Base-by-base conservation (phyloP, 2,113 vertebrate species). In the Dasypus novemcinctus region DNA sequence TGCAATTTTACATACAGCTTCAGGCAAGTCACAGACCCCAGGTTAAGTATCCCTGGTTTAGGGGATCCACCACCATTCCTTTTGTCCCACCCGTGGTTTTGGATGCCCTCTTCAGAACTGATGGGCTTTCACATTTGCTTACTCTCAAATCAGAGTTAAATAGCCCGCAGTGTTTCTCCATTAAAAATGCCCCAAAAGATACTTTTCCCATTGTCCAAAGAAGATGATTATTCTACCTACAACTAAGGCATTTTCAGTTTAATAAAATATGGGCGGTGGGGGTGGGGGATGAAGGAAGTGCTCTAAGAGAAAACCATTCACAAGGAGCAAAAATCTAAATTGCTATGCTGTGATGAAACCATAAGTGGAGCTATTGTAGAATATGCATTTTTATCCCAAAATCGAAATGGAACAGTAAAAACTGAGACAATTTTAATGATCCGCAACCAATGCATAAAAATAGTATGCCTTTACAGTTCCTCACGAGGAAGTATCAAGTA, bases 301-400 rank as follows among this genome's bases (percentile, higher is more conserved):
- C 59, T 61, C 0, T 54, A 71, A 74, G 82, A 92, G 84, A 96
- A 97, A 95, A 97, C 82, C 3, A 2, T 97, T 93, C 72, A 78
- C 29, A 87, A 90, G 93, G 75, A 97, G 46, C 78, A 87, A 38
- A 95, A 79, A 92, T 46, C 61, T 38, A 94, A 97, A 90, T 95
- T 90, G 85, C 57, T 54, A 4, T 95, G 88, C 82, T 61, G 23
- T 3, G 91, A 80, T 84, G 93, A 79, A 96, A 84, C 93, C 25
- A 0, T 41, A 93, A 90, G 0, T 59, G 92, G 78, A 96, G 84
- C n/a, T 87, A 33, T 90, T 95, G 54, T 94, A 74, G 91, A 81
- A 83, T 86, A 66, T 92, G 69, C 80, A 29, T 18, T 94, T 87
- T 91, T 95, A 25, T 71, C 3, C 79, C 27, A n/a, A 96, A 81